A percentile compares a stretch with the other conserved stretches of the same genome.
phyloP scores from a whole-genome alignment of 2,888 invertebrate species.

The Ormia ochracea region DNA sequence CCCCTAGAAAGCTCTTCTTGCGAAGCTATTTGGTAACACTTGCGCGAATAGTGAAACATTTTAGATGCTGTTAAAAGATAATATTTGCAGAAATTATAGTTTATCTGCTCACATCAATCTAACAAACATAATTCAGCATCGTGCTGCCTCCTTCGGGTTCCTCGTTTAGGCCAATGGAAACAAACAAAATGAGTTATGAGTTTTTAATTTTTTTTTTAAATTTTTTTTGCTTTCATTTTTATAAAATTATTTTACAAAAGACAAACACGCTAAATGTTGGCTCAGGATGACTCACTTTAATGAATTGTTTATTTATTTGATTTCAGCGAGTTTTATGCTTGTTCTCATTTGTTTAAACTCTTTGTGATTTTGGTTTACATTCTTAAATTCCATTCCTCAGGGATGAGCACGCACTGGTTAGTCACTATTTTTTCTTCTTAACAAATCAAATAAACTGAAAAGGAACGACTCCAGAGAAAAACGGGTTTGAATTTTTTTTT shows the following conservation, averaged over 20 bases:
- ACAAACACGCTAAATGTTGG: neutral
- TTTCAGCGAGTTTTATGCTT: constrained; percentile 17
- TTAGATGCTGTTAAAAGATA: neutral
- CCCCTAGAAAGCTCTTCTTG: no score
- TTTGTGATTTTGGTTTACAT: constrained; percentile 16
- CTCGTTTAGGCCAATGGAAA: constrained; percentile 10
- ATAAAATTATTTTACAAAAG: neutral
- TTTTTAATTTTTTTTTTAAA: neutral
- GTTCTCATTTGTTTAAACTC: constrained; percentile 13
- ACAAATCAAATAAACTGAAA: neutral
- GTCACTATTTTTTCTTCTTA: constrained; percentile 21
- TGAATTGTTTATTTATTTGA: constrained; percentile 26
- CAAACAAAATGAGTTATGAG: no score
- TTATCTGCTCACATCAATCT: constrained; percentile 38
- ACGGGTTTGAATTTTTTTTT: constrained; percentile 27
- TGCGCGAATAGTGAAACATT: neutral
- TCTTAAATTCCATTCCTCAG: neutral
- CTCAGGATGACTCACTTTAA: constrained; percentile 33
- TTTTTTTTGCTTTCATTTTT: constrained; percentile 5
- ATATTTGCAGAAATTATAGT: neutral
- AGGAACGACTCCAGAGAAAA: neutral
- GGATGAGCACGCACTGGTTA: constrained; percentile 40
- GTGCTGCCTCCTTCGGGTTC: neutral
- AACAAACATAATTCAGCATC: neutral
- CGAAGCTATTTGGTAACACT: no score